phyloP scores from a whole-genome alignment of 2,888 invertebrate species.

The Xylocampa areola region DNA sequence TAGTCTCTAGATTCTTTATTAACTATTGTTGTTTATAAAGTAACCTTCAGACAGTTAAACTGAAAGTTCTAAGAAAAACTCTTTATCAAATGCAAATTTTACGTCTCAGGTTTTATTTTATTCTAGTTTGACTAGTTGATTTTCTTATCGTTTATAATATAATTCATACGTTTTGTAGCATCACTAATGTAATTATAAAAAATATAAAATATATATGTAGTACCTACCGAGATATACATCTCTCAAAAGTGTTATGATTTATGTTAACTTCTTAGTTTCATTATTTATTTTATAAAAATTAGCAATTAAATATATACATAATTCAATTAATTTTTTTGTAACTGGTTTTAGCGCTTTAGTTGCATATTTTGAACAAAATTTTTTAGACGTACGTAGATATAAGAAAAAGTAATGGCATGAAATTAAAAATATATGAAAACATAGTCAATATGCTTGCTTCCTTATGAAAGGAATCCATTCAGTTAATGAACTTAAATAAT shows the following conservation, averaged over 20 bases:
- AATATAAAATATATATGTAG: too few species aligned
- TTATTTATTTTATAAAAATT: slow-evolving; percentile 46
- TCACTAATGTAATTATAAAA: slow-evolving; percentile 9
- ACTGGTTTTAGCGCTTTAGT: too few species aligned
- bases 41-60: too few species aligned
- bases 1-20: too few species aligned
- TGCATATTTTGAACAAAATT: too few species aligned
- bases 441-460: too few species aligned
- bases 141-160: not conserved
- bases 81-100: too few species aligned
- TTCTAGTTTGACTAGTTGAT: not conserved
- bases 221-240: slow-evolving; percentile 28
- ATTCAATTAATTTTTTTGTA: not conserved
- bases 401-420: too few species aligned
- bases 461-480: not conserved
- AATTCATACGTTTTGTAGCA: not conserved
- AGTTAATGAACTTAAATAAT: slow-evolving; percentile 12
- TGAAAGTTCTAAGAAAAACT: too few species aligned
- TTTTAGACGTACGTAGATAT: too few species aligned
- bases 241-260: slow-evolving; percentile 42
- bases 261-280: slow-evolving; percentile 33
- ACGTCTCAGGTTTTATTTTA: not conserved
- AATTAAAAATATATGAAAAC: too few species aligned
- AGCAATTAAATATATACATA: slow-evolving; percentile 17
- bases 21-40: too few species aligned